Evolutionary conservation across 2,888 invertebrate species (phyloP), one percentile per base, ranked within the genome.

Genomic region (Orthosia cruda): DNA sequence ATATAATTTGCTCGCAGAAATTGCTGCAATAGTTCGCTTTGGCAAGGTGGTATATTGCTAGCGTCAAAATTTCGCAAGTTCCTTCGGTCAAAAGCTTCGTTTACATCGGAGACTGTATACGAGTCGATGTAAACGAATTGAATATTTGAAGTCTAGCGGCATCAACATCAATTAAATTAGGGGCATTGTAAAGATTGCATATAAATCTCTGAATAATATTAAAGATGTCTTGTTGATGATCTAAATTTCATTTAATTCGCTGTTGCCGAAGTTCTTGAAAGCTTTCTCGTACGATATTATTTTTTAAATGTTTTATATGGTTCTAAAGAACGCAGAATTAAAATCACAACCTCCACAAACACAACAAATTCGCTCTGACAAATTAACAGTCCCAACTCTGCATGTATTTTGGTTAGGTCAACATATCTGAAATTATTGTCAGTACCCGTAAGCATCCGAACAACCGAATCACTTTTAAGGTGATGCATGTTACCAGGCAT

Each of bases 1-100:
- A 54, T 20, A 54, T 20, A 20, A 12, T 54, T 54, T 32, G 12
- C 32, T 58, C 32, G 13, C 58, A 32, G 58, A 58, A 58, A 32
- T 58, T 58, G 18, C 58, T n/a, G n/a, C n/a, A n/a, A n/a, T n/a
- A n/a, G n/a, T n/a, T 58, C 26, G 32, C 18, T 58, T 58, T 58
- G 32, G 18, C 58, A 18, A 18, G 32, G 32, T 32, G 32, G 32
- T 32, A 58, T 18, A n/a, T 32, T 58, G 12, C 58, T 58, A 58
- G 58, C 58, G 58, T 58, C 58, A 58, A 58, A 32, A 59, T 20
- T 12, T 54, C 32, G 32, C 32, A 59, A 40, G 3, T 59, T 59
- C n/a, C 40, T 32, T n/a, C 32, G 32, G 59, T n/a, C 59, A 59
- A 59, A 59, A 59, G 32, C 59, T n/a, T 40, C 59, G n/a, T 59